These are phyloP conservation scores for Ceyx margarethae DNA, from an alignment of 2,113 vertebrate species.

Conservation along the genomic window DNA sequence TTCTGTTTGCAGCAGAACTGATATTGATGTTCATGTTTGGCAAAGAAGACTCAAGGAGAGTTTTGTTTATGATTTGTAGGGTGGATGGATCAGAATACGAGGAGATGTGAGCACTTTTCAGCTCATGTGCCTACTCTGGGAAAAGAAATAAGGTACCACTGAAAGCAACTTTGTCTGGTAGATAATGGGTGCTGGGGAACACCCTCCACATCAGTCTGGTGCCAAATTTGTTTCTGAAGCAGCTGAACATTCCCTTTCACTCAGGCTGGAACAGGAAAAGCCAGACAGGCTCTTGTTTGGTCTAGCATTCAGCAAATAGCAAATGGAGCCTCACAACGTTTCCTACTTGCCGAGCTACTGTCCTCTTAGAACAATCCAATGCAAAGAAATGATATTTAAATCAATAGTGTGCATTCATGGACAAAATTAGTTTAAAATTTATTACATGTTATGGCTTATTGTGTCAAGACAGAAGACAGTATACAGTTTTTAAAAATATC, in stretches of 20 bases:
- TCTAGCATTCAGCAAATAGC: background rate
- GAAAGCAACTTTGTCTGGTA: background rate
- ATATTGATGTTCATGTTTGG: background rate
- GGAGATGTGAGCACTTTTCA: background rate
- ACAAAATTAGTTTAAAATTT: constrained; percentile 63
- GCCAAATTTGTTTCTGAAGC: background rate
- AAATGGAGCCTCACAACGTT: background rate
- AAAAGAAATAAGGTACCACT: background rate
- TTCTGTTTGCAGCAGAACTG: background rate
- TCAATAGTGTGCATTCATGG: background rate
- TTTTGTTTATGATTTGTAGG: background rate
- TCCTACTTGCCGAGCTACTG: background rate
- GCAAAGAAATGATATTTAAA: constrained; percentile 22
- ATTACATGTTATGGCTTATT: constrained; percentile 7
- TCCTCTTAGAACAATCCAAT: background rate
- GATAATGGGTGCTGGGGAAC: background rate
- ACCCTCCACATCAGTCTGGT: background rate
- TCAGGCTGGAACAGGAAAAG: background rate
- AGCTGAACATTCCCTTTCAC: background rate
- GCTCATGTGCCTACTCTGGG: background rate
- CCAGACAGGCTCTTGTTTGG: background rate
- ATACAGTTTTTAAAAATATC: constrained; percentile 44
- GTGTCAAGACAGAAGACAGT: constrained; percentile 22
- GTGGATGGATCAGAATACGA: background rate
- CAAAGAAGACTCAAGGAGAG: background rate